phyloP scores from a whole-genome alignment of 2,113 vertebrate species.

The Brachirus orientalis region DNA sequence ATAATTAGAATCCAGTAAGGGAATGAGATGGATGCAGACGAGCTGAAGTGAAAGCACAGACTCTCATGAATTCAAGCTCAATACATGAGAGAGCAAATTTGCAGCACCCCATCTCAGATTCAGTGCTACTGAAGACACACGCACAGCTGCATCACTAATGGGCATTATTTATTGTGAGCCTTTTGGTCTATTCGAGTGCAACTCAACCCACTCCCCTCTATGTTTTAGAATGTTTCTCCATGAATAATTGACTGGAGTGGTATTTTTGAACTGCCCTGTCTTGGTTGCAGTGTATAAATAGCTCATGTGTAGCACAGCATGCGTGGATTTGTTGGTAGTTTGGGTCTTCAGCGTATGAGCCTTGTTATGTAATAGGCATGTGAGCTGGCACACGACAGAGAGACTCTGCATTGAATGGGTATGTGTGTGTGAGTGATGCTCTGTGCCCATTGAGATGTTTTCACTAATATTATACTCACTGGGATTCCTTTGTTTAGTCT shows the following conservation, averaged over 20 bases:
- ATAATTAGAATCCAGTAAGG: conserved; percentile 79
- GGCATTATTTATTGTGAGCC: conserved; percentile 54
- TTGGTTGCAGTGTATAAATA: conserved; percentile 79
- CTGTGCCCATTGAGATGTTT: conserved; percentile 70
- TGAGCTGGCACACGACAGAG: conserved; percentile 73
- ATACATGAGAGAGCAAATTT: conserved; percentile 45
- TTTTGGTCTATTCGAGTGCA: conserved; percentile 59
- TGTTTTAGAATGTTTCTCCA: conserved; percentile 76
- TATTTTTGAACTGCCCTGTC: conserved; percentile 72
- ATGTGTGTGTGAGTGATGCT: conserved; percentile 28
- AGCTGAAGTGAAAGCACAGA: conserved; percentile 64
- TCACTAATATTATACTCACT: conserved; percentile 56
- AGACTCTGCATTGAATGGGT: conserved; percentile 71
- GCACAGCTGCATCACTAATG: conserved; percentile 48
- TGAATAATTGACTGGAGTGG: conserved; percentile 76
- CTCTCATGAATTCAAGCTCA: conserved; percentile 69
- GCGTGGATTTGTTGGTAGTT: conserved; percentile 73
- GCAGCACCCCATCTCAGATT: conserved; percentile 24
- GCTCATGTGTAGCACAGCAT: conserved; percentile 79
- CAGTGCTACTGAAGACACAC: conserved; percentile 31
- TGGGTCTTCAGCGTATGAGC: conserved; percentile 68
- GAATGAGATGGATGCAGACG: conserved; percentile 78
- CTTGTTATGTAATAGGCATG: conserved; percentile 83
- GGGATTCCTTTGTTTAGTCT: conserved; percentile 57
- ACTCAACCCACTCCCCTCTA: conserved; percentile 36